Evolutionary conservation across 2,113 vertebrate species (phyloP).

Genomic region (Rhipidura dahli): DNA sequence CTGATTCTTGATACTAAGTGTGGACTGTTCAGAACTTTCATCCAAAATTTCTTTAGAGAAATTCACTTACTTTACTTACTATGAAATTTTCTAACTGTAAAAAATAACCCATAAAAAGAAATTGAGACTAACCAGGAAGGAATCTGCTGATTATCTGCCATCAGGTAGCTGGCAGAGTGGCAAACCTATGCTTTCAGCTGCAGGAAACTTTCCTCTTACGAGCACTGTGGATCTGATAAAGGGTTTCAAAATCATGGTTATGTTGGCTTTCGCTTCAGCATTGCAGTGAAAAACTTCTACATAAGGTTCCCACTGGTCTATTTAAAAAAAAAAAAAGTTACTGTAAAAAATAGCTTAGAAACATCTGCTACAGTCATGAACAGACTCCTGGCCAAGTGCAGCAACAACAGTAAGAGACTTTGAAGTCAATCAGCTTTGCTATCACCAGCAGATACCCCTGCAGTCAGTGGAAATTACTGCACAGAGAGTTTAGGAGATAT

Average conservation of each 20-base stretch:
- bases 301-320: constrained; percentile 57
- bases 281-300: constrained; percentile 49
- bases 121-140: constrained; percentile 5
- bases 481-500: constrained; percentile 20
- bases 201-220: background rate
- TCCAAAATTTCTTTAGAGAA: background rate
- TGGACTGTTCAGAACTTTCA: background rate
- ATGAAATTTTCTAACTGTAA: background rate
- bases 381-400: constrained; percentile 42
- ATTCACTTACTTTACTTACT: background rate
- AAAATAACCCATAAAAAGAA: background rate
- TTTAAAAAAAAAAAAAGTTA: background rate
- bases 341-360: constrained; percentile 2
- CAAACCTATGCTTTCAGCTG: constrained; percentile 50
- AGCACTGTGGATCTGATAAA: constrained; percentile 3
- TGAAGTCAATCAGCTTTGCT: constrained; percentile 65
- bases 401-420: constrained; percentile 60
- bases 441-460: constrained; percentile 53
- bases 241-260: constrained; percentile 39
- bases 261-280: constrained; percentile 36
- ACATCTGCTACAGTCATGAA: constrained; percentile 65
- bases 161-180: constrained; percentile 31
- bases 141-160: constrained; percentile 28
- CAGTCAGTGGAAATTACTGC: constrained; percentile 51
- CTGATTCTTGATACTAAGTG: background rate